Evolutionary conservation across 2,888 invertebrate genomes (phyloP).

Genomic region (Erebia ligea): DNA sequence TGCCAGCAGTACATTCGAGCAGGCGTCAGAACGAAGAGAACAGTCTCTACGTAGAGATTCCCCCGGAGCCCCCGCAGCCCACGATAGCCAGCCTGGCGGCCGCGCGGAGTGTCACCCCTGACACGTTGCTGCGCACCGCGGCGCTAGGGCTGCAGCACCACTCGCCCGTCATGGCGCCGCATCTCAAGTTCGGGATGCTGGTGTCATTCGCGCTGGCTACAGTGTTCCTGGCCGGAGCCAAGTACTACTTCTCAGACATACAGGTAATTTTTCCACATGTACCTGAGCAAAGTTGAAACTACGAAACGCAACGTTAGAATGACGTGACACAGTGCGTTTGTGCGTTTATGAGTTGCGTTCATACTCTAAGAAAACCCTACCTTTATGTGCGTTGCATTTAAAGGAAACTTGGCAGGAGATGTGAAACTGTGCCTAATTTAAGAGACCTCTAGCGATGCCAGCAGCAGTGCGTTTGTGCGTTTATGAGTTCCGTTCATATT

Average conservation of each 20-base stretch:
- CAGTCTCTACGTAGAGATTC: slow-evolving; percentile 75
- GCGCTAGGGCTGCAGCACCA: slow-evolving; percentile 74
- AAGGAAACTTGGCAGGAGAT: too few species aligned
- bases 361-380: too few species aligned
- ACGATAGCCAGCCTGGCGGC: slow-evolving; percentile 76
- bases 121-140: slow-evolving; percentile 73
- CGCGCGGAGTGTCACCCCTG: slow-evolving; percentile 75
- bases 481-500: too few species aligned
- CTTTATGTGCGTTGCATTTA: too few species aligned
- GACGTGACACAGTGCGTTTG: too few species aligned
- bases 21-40: slow-evolving; percentile 68
- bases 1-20: slow-evolving; percentile 61
- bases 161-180: slow-evolving; percentile 80
- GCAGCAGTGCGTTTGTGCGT: too few species aligned
- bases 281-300: too few species aligned
- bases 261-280: slow-evolving; percentile 65
- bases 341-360: too few species aligned
- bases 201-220: slow-evolving; percentile 87
- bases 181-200: slow-evolving; percentile 88
- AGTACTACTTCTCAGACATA: slow-evolving; percentile 86
- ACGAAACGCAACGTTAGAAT: too few species aligned
- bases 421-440: too few species aligned
- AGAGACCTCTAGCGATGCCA: too few species aligned
- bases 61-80: slow-evolving; percentile 66
- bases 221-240: slow-evolving; percentile 87